Conservation (phyloP, 1,140 invertebrate species). For the Leptinotarsa defecta region DNA sequence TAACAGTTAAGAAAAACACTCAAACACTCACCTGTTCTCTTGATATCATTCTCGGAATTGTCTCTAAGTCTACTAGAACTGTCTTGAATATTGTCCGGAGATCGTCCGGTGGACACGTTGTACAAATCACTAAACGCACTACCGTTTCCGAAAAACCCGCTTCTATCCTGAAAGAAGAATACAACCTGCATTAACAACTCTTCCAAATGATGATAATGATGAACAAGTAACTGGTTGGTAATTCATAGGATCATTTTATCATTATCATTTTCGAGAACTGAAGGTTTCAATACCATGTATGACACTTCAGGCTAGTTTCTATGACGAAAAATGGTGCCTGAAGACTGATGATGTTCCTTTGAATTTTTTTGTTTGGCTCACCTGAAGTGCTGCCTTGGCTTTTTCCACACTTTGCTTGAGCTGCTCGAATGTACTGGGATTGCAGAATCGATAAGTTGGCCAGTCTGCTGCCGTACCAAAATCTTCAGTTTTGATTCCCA, state of each 20-base stretch:
- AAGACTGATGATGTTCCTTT: too few relatives aligned
- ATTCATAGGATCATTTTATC: too few relatives aligned
- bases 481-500: constrained; percentile 65
- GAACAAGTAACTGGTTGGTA: neutral
- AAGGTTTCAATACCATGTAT: too few relatives aligned
- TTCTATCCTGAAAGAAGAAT: constrained; percentile 49
- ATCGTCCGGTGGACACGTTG: constrained; percentile 54
- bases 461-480: constrained; percentile 66
- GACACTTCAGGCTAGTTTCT: too few relatives aligned
- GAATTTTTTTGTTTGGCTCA: constrained; percentile 25
- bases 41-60: constrained; percentile 46
- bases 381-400: constrained; percentile 80
- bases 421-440: constrained; percentile 82
- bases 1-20: too few relatives aligned
- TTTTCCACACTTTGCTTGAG: constrained; percentile 87
- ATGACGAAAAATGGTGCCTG: too few relatives aligned
- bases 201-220: too few relatives aligned
- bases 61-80: constrained; percentile 43
- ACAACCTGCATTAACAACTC: too few relatives aligned
- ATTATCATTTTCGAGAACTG: too few relatives aligned
- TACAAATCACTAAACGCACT: constrained; percentile 66
- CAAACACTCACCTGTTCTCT: constrained; percentile 41
- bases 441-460: constrained; percentile 73
- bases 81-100: constrained; percentile 44
- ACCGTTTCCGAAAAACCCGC: constrained; percentile 58